Percentiles rank a stretch among this genome's conserved stretches.
These are phyloP conservation scores for Plutomurus gul DNA, from an alignment of 1,140 invertebrate genomes.

Conservation along the genomic window DNA sequence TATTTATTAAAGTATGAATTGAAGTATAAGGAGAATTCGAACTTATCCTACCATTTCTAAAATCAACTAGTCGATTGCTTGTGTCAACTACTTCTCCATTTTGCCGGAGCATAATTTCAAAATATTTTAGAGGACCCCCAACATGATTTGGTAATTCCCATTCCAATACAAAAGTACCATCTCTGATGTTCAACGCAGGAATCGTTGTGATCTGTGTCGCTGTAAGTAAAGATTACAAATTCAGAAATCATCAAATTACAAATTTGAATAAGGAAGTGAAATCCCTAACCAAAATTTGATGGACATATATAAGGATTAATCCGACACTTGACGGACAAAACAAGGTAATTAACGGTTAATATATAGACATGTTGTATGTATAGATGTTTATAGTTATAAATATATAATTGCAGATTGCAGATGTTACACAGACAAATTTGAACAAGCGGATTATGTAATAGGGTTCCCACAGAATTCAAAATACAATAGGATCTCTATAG, in stretches of 20 bases:
- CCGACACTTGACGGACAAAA: too few relatives aligned
- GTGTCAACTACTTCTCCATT: constrained; percentile 33
- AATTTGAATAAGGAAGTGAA: too few relatives aligned
- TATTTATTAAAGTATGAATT: not conserved
- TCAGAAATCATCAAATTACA: not conserved
- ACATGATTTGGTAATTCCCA: constrained; percentile 34
- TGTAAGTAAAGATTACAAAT: not conserved
- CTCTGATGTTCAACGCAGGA: constrained; percentile 12
- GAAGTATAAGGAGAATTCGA: not conserved
- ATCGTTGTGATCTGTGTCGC: constrained; percentile 32
- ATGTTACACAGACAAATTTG: too few relatives aligned
- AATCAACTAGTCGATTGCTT: not conserved
- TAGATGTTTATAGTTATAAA: too few relatives aligned
- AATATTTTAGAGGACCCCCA: constrained; percentile 40
- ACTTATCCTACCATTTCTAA: not conserved
- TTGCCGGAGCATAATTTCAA: constrained; percentile 33
- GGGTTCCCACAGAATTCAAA: too few relatives aligned
- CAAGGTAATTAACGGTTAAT: too few relatives aligned
- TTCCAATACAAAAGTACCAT: constrained; percentile 23
- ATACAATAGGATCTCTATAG: too few relatives aligned
- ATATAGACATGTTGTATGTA: too few relatives aligned
- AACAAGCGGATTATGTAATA: too few relatives aligned
- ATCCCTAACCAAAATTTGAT: too few relatives aligned
- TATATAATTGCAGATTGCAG: too few relatives aligned
- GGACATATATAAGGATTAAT: too few relatives aligned